A percentile compares a stretch with the other conserved stretches of the same genome.
phyloP scores from a whole-genome alignment of 2,113 vertebrate genomes.

The Pelodiscus sinensis region DNA sequence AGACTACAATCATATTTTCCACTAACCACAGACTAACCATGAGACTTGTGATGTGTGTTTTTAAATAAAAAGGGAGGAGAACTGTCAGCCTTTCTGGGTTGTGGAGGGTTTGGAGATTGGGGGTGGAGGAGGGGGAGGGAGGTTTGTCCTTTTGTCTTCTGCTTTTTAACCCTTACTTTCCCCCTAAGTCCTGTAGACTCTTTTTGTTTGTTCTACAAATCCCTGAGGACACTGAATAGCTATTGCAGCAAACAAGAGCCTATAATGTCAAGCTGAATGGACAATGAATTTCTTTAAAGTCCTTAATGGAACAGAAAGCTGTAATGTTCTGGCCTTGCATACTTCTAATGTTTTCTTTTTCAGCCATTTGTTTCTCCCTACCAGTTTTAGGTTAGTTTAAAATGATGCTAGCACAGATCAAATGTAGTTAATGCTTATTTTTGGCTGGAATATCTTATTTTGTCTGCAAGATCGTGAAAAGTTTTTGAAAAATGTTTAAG shows the following conservation, averaged over 20 bases:
- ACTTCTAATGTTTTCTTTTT: background rate
- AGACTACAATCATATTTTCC: slow-evolving; percentile 77
- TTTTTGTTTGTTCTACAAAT: slow-evolving; percentile 24
- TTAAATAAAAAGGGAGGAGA: slow-evolving; percentile 70
- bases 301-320: background rate
- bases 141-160: background rate
- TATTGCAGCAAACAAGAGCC: background rate
- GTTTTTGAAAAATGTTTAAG: background rate
- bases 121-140: too few species aligned
- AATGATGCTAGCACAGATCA: background rate
- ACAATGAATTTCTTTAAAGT: background rate
- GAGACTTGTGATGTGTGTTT: slow-evolving; percentile 73
- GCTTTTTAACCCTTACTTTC: background rate
- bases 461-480: slow-evolving; percentile 19
- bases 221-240: background rate
- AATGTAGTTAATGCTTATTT: rapidly evolving
- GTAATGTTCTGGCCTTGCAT: background rate
- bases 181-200: background rate
- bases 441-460: slow-evolving; percentile 10
- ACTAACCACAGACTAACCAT: slow-evolving; percentile 62
- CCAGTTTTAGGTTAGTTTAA: background rate
- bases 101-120: background rate
- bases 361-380: background rate
- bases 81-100: slow-evolving; percentile 67
- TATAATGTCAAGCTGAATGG: background rate